A percentile compares a stretch with the other conserved stretches of the same genome.
These are phyloP conservation scores for Mus caroli DNA, from an alignment of 2,797 vertebrate genomes.

Conservation along the genomic window DNA sequence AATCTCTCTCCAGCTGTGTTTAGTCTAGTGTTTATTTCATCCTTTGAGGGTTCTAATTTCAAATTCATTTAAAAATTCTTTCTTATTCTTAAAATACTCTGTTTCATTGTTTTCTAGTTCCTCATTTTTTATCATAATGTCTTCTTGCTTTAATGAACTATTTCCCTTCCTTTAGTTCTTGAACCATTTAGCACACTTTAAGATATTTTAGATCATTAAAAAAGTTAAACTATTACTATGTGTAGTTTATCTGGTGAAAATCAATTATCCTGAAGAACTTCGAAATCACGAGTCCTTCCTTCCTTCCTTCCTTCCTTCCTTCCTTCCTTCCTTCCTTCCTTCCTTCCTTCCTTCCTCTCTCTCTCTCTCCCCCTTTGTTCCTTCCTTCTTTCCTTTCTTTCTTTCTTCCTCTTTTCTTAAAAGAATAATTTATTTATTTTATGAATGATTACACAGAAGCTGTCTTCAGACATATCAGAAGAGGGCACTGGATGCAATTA, in stretches of 20 bases:
- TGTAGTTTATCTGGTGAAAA: background rate
- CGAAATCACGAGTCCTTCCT: background rate
- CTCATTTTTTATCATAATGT: background rate
- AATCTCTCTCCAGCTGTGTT: background rate
- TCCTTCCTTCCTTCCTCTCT: too few species aligned
- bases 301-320: too few species aligned
- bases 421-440: too few species aligned
- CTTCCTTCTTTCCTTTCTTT: too few species aligned
- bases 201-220: background rate
- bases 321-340: too few species aligned
- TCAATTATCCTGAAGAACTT: background rate
- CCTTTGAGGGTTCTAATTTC: slow-evolving; percentile 17
- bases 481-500: too few species aligned
- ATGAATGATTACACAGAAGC: too few species aligned
- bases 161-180: background rate
- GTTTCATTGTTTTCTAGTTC: background rate
- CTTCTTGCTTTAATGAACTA: background rate
- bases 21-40: background rate
- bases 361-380: too few species aligned
- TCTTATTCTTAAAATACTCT: background rate
- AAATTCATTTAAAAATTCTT: background rate
- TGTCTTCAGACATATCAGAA: too few species aligned
- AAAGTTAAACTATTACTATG: background rate
- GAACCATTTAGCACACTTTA: background rate
- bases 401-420: too few species aligned